phyloP scores from a whole-genome alignment of 2,888 invertebrate species.

The Geophilus truncorum region DNA sequence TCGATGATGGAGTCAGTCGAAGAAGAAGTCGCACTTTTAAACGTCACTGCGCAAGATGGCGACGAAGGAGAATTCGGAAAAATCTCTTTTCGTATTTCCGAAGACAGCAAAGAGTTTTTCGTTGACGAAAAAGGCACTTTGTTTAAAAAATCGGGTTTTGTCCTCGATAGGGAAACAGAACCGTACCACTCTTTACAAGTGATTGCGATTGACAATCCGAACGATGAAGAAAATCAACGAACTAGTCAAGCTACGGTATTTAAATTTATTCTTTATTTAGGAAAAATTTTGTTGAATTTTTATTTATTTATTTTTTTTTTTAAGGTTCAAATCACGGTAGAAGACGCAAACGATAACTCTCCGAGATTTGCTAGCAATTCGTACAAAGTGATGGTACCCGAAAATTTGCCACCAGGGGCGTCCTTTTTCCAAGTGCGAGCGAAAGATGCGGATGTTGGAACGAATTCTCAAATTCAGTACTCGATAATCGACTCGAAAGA shows the following conservation, averaged over 20 bases:
- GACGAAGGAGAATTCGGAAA: constrained; percentile 59
- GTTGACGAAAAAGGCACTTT: constrained; percentile 57
- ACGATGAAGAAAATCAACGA: constrained; percentile 31
- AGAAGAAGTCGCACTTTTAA: constrained; percentile 62
- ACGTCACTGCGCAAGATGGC: constrained; percentile 65
- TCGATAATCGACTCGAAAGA: constrained; percentile 51
- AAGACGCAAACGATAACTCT: constrained; percentile 70
- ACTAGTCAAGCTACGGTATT: constrained; percentile 34
- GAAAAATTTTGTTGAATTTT: not conserved
- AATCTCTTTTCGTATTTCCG: constrained; percentile 65
- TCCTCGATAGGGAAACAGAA: not conserved
- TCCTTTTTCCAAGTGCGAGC: constrained; percentile 50
- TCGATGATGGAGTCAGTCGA: constrained; percentile 65
- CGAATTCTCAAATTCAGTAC: constrained; percentile 70
- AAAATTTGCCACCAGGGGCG: constrained; percentile 57
- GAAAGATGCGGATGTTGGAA: constrained; percentile 67
- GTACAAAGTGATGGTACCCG: constrained; percentile 66
- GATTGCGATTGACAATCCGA: not conserved
- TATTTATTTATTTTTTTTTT: not conserved
- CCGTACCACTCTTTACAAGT: not conserved
- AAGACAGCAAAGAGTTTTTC: constrained; percentile 68
- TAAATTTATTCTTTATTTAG: not conserved
- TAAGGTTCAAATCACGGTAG: constrained; percentile 58
- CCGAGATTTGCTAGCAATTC: constrained; percentile 64
- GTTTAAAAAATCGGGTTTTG: not conserved